phyloP scores from a whole-genome alignment of 2,888 invertebrate genomes.

The Petrolisthes cinctipes region DNA sequence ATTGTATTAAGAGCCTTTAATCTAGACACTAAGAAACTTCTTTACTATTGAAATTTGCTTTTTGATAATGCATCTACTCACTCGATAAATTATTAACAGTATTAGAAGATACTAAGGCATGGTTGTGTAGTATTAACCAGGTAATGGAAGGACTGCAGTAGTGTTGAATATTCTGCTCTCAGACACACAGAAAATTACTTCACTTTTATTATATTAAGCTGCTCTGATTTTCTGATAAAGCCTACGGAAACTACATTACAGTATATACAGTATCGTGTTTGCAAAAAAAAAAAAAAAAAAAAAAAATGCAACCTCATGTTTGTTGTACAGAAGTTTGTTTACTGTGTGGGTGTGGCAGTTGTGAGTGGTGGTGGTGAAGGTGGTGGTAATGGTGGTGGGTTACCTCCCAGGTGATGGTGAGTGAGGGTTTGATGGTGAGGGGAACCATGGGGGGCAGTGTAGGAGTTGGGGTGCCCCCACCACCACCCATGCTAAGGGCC shows the following conservation, averaged over 20 bases:
- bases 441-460: slow-evolving; percentile 63
- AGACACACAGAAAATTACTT: slow-evolving; percentile 58
- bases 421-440: slow-evolving; percentile 64
- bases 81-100: slow-evolving; percentile 52
- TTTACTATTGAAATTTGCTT: slow-evolving; percentile 50
- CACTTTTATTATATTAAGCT: background rate
- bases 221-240: background rate
- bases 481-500: slow-evolving; percentile 54
- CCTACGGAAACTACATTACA: background rate
- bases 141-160: slow-evolving; percentile 54
- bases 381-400: slow-evolving; percentile 64
- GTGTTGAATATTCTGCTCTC: slow-evolving; percentile 56
- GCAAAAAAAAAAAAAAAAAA: background rate
- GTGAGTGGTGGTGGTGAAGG: slow-evolving; percentile 58
- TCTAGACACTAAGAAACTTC: slow-evolving; percentile 46
- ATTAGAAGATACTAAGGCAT: slow-evolving; percentile 53
- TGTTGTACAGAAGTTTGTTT: slow-evolving; percentile 52
- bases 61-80: slow-evolving; percentile 54
- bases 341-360: slow-evolving; percentile 58
- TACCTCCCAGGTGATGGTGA: slow-evolving; percentile 63
- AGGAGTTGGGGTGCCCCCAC: slow-evolving; percentile 70
- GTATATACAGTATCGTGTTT: background rate
- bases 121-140: slow-evolving; percentile 58
- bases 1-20: slow-evolving; percentile 45
- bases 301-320: slow-evolving; percentile 17